Conservation (phyloP, 2,888 invertebrate genomes). For the Cremastobaeus sp. region DNA sequence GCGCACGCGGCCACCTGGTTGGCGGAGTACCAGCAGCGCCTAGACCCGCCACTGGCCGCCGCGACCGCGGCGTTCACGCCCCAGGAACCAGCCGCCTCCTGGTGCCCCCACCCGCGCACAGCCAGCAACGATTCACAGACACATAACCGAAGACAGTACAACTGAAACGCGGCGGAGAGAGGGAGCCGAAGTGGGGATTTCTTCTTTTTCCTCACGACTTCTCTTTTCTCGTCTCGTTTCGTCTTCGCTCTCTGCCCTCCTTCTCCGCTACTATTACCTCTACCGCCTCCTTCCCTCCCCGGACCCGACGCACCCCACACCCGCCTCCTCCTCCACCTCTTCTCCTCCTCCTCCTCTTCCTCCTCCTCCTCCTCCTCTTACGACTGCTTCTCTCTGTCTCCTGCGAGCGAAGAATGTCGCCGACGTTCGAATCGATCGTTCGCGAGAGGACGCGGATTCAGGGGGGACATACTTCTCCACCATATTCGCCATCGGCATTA, state of each 20-base stretch:
- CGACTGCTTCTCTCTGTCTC: conserved; percentile 65
- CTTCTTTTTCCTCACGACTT: conserved; percentile 72
- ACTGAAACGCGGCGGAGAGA: conserved; percentile 64
- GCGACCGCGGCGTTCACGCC: conserved; percentile 65
- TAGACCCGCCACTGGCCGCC: conserved; percentile 66
- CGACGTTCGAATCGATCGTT: conserved; percentile 74
- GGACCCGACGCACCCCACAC: conserved; percentile 54
- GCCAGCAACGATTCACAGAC: conserved; percentile 61
- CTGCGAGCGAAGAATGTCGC: conserved; percentile 63
- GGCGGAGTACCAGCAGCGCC: conserved; percentile 69
- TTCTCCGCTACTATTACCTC: conserved; percentile 46
- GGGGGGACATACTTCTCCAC: conserved; percentile 62
- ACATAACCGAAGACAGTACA: conserved; percentile 68
- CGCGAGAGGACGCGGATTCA: conserved; percentile 63
- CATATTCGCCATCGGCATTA: conserved; percentile 76
- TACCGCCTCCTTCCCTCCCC: conserved; percentile 42
- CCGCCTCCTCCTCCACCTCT: conserved; percentile 29
- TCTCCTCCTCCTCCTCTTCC: conserved; percentile 30
- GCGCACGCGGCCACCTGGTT: conserved; percentile 69
- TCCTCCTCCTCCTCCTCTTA: conserved; percentile 60
- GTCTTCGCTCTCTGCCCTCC: conserved; percentile 63
- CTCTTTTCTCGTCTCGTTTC: conserved; percentile 67
- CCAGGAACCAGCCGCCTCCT: conserved; percentile 66
- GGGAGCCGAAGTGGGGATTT: conserved; percentile 70
- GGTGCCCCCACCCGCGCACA: conserved; percentile 61